Percentiles rank a stretch among this genome's conserved stretches.
Evolutionary conservation across 2,888 invertebrate species (phyloP).

Genomic region (Iphiclides podalirius): DNA sequence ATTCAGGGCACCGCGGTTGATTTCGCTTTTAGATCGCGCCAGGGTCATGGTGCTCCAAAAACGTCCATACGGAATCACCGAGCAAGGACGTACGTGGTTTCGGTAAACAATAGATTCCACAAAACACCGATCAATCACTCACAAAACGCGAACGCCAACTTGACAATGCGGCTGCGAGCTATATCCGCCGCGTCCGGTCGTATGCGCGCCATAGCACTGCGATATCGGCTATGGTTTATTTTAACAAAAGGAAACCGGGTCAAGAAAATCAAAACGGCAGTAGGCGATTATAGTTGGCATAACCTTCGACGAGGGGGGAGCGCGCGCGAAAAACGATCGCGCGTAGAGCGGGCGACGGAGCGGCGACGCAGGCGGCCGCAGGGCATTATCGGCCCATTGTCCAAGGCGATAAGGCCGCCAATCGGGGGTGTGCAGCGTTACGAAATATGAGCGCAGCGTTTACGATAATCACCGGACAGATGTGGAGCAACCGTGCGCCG

Average conservation of each 20-base stretch:
- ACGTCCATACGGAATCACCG: constrained; percentile 6
- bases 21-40: constrained; percentile 10
- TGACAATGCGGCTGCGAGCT: constrained; percentile 14
- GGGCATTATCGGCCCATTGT: constrained; percentile 19
- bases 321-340: constrained; percentile 31
- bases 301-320: constrained; percentile 45
- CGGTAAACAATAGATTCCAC: constrained; percentile 17
- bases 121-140: constrained; percentile 13
- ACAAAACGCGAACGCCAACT: constrained; percentile 2
- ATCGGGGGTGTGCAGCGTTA: constrained; percentile 29
- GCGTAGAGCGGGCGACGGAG: constrained; percentile 22
- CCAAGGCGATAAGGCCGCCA: constrained; percentile 40
- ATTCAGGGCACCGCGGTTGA: not conserved
- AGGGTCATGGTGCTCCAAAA: constrained; percentile 18
- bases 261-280: constrained; percentile 70
- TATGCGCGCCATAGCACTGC: constrained; percentile 53
- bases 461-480: constrained; percentile 51
- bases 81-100: constrained; percentile 1
- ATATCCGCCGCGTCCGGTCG: constrained; percentile 32
- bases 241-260: constrained; percentile 62
- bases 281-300: constrained; percentile 45
- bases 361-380: too few species aligned
- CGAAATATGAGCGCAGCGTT: constrained; percentile 31
- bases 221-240: constrained; percentile 61
- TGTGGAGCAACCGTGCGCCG: constrained; percentile 50